Conservation (phyloP, 2,888 invertebrate species). For the Agonum fuliginosum region DNA sequence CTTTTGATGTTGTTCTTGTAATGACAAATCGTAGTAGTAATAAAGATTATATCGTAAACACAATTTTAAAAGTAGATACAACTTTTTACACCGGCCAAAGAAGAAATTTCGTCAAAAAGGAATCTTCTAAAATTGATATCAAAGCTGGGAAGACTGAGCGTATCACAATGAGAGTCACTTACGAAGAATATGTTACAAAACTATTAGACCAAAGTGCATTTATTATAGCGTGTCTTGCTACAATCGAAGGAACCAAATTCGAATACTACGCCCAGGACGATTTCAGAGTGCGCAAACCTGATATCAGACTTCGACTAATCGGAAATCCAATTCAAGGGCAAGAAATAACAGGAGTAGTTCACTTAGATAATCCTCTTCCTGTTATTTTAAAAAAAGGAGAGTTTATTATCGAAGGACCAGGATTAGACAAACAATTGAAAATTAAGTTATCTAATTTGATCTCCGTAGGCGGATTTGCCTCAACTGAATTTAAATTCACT, state of each 20-base stretch:
- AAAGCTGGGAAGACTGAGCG: conserved; percentile 80
- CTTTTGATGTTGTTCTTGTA: conserved; percentile 83
- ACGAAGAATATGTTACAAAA: conserved; percentile 85
- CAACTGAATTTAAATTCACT: conserved; percentile 83
- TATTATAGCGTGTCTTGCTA: conserved; percentile 84
- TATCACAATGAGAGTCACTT: conserved; percentile 82
- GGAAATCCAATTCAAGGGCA: conserved; percentile 73
- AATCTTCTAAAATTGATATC: conserved; percentile 80
- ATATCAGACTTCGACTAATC: conserved; percentile 81
- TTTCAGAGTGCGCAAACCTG: conserved; percentile 88
- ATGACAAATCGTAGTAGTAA: conserved; percentile 83
- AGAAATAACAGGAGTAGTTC: conserved; percentile 77
- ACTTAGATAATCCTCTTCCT: conserved; percentile 88
- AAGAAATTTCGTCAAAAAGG: conserved; percentile 83
- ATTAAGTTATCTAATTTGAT: conserved; percentile 80
- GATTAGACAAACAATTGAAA: conserved; percentile 83
- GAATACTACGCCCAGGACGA: conserved; percentile 90
- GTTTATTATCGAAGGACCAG: conserved; percentile 89
- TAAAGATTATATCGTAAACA: conserved; percentile 82
- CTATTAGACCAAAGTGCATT: conserved; percentile 74
- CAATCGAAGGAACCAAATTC: conserved; percentile 83
- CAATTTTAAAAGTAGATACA: conserved; percentile 85
- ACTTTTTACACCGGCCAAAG: conserved; percentile 89
- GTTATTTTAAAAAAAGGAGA: conserved; percentile 84
- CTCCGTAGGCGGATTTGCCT: conserved; percentile 81